Base-by-base conservation (phyloP, 2,888 invertebrate genomes). In the Apomyelois bistriatella region DNA sequence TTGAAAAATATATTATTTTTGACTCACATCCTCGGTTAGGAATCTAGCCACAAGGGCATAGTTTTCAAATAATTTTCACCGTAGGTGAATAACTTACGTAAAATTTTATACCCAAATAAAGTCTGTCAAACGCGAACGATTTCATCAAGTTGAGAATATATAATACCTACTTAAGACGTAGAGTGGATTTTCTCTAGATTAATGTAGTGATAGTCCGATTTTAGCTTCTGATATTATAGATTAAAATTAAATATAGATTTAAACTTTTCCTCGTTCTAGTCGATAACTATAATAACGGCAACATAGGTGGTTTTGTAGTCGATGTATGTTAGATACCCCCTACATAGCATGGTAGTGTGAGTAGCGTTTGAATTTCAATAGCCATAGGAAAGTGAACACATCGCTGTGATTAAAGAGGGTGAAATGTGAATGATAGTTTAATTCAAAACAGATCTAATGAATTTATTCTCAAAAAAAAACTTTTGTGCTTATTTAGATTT, bases 361-460 rank as follows among this genome's bases (percentile, higher is more conserved):
- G 66, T 84, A 84, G 82, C 58, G 65, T 80, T 84, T 79, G 74
- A 61, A 82, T 80, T 84, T 81, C 65, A 62, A 71, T 85, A 85
- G 82, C 56, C 62, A 72, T 83, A 81, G 79, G 74, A 59, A 71
- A 71, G 78, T 79, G 79, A 72, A 74, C 74, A 81, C 76, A 76
- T 74, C 68, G 65, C 56, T 58, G 47, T 56, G 58, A 58, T 53
- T 58, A 3, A 3, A 22, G 22, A 5, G 22, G 2, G 22, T 5
- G 22, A 22, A 22, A 22, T 22, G 5, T 22, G 5, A 22, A 2
- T 22, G 22, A 22, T 22, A 22, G 22, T 22, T 22, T 22, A 22
- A 22, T 22, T 22, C 5, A 2, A 5, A 22, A 22, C 22, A 22
- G 5, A 22, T 22, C 3, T 3, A 22, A 22, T 22, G 2, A 22